Evolutionary conservation across 1,140 invertebrate genomes (phyloP), one percentile per base, ranked within the genome.

Genomic region (Bactericera cockerelli): DNA sequence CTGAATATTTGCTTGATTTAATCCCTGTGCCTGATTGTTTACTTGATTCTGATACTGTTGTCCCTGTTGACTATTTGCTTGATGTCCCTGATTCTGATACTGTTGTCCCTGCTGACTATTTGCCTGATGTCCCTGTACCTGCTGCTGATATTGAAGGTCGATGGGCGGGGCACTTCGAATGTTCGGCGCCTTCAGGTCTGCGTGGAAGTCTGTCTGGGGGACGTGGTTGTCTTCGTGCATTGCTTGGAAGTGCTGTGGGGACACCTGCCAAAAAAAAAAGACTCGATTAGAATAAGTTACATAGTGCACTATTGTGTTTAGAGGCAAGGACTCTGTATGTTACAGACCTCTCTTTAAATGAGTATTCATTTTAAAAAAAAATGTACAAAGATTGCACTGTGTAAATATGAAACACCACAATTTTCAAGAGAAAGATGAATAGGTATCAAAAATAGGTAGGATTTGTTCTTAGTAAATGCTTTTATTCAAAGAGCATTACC

Each of bases 241-340:
- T 69, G 59, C 66, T 66, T n/a, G 69, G 65, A 59, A 69, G 66
- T 16, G 69, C 65, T 26, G 67, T 67, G 49, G 71, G 54, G 65
- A 55, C 42, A 25, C 25, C n/a, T n/a, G n/a, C n/a, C 16, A 39
- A 57, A 14, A 59, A 63, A 60, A 49, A 59, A 61, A 56, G 65
- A 31, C 61, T 62, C 58, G 61, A 56, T 57, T 42, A 8, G 62
- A 28, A 53, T 56, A 42, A 61, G 13, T 13, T 31, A 42, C 24
- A n/a, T n/a, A n/a, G n/a, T n/a, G n/a, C n/a, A n/a, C n/a, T n/a
- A n/a, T n/a, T n/a, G n/a, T n/a, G n/a, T n/a, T n/a, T n/a, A n/a
- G n/a, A n/a, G n/a, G n/a, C n/a, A n/a, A n/a, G n/a, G n/a, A n/a
- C n/a, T n/a, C n/a, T n/a, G n/a, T n/a, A n/a, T n/a, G n/a, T n/a